phyloP scores from a whole-genome alignment of 2,888 invertebrate genomes.

The Omphaloscelis lunosa region DNA sequence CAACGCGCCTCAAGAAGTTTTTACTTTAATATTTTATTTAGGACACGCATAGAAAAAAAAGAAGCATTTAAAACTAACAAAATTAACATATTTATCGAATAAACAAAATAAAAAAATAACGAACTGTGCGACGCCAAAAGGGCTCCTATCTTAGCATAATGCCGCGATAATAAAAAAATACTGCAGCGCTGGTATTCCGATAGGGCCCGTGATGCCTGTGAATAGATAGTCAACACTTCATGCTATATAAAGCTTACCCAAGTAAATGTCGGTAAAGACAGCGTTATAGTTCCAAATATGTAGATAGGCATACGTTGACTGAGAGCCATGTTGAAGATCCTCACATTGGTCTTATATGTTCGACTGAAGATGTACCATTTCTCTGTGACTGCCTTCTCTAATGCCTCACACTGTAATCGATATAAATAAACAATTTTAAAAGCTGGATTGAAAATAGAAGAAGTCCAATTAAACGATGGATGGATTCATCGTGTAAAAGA shows the following conservation, averaged over 20 bases:
- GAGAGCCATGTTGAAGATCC: constrained; percentile 83
- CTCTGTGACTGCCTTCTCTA: constrained; percentile 80
- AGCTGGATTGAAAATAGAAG: neutral
- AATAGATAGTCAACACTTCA: neutral
- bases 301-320: constrained; percentile 85
- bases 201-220: too few species aligned
- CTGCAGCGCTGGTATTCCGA: too few species aligned
- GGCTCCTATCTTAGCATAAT: too few species aligned
- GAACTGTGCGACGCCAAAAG: too few species aligned
- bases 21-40: too few species aligned
- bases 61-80: too few species aligned
- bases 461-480: neutral
- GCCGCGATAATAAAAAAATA: too few species aligned
- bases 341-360: constrained; percentile 76
- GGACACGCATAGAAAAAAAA: too few species aligned
- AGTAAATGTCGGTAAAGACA: constrained; percentile 85
- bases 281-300: constrained; percentile 83
- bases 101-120: too few species aligned
- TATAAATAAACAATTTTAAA: neutral
- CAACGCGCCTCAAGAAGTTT: too few species aligned
- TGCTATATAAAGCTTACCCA: constrained; percentile 78
- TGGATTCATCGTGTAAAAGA: neutral
- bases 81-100: too few species aligned
- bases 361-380: constrained; percentile 84
- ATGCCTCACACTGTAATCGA: constrained; percentile 78